Evolutionary conservation across 2,797 vertebrate genomes (phyloP).

Genomic region (Triplophysa bombifrons): DNA sequence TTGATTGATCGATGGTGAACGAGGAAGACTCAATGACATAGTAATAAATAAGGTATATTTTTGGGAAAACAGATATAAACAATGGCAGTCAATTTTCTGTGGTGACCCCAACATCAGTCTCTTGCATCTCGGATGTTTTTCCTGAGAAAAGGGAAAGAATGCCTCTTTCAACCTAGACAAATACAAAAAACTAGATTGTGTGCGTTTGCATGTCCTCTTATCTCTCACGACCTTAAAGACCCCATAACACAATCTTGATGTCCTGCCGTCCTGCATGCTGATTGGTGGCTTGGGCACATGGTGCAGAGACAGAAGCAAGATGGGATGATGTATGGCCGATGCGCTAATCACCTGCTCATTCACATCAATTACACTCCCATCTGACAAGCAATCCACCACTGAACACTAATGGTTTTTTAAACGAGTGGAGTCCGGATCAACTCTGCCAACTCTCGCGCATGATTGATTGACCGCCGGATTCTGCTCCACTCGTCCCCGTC

Average conservation of each 20-base stretch:
- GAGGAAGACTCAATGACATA: neutral
- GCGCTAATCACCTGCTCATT: slow-evolving; percentile 54
- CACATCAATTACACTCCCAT: slow-evolving; percentile 68
- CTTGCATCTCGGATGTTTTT: no score
- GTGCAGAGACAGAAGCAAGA: slow-evolving; percentile 51
- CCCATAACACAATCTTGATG: slow-evolving; percentile 51
- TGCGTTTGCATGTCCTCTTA: slow-evolving; percentile 4
- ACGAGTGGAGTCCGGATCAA: slow-evolving; percentile 72
- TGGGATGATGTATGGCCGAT: slow-evolving; percentile 65
- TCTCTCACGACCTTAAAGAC: slow-evolving; percentile 27
- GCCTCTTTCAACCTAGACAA: neutral
- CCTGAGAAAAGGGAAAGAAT: no score
- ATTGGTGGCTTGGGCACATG: slow-evolving; percentile 24
- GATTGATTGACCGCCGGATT: slow-evolving; percentile 51
- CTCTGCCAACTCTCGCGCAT: slow-evolving; percentile 40
- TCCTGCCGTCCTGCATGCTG: slow-evolving; percentile 9
- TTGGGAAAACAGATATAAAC: neutral
- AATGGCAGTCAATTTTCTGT: neutral
- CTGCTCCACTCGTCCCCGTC: slow-evolving; percentile 38
- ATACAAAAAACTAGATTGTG: neutral
- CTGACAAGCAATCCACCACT: slow-evolving; percentile 68
- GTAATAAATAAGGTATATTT: neutral
- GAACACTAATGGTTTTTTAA: slow-evolving; percentile 70
- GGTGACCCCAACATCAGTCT: no score
- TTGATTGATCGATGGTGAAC: slow-evolving; percentile 1